These are phyloP conservation scores for Hormiphora californensis DNA, from an alignment of 37 sponge, comb jelly and placozoan genomes.

Conservation along the genomic window DNA sequence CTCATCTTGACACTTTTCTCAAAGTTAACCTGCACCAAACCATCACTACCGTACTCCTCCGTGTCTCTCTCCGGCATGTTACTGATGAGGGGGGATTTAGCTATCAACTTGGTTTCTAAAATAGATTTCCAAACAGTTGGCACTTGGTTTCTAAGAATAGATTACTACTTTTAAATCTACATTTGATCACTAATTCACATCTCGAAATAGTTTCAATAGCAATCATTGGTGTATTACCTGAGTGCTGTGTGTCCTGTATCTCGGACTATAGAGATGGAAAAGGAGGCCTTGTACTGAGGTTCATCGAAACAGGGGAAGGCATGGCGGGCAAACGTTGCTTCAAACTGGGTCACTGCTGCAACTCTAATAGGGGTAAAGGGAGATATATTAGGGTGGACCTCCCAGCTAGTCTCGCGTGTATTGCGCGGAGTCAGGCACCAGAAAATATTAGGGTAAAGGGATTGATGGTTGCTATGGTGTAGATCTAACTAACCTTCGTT, in stretches of 20 bases:
- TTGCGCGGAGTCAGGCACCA: no score
- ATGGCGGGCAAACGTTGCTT: constrained; percentile 83
- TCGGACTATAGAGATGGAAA: constrained; percentile 70
- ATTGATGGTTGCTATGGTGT: no score
- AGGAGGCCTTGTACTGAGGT: constrained; percentile 85
- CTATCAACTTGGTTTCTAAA: not conserved
- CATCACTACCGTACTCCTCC: not conserved
- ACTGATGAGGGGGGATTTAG: not conserved
- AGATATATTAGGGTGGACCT: not conserved
- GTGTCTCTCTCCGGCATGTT: constrained; percentile 69
- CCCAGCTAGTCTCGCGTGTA: no score
- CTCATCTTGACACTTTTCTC: constrained; percentile 77
- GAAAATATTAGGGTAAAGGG: no score
- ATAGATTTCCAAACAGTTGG: no score
- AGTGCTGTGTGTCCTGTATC: constrained; percentile 51
- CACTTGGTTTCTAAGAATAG: no score
- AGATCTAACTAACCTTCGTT: not conserved
- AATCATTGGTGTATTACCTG: no score
- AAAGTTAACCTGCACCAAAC: constrained; percentile 61
- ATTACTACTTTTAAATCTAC: no score
- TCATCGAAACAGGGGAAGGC: constrained; percentile 99
- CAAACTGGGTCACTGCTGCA: constrained; percentile 91
- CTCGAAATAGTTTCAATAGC: no score
- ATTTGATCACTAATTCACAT: no score
- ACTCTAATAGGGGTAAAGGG: not conserved